Evolutionary conservation across 2,113 vertebrate species (phyloP).

Genomic region (Oreochromis tanganicae): DNA sequence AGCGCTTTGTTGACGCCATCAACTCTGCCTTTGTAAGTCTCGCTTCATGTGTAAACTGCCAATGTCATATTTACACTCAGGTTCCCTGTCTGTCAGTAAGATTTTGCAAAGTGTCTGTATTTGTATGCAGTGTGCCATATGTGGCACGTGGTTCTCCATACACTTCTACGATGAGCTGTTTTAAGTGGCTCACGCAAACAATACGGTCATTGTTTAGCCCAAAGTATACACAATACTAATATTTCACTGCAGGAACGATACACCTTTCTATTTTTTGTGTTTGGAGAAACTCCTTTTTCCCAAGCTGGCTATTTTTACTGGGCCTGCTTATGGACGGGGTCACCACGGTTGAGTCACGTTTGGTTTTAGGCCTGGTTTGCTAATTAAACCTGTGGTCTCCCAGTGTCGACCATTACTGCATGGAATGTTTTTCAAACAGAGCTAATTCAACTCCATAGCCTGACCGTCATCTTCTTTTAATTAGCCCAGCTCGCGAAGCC

Average conservation of each 20-base stretch:
- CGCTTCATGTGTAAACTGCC: background rate
- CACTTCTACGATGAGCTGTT: background rate
- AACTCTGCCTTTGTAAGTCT: slow-evolving; percentile 95
- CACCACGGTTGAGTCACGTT: slow-evolving; percentile 72
- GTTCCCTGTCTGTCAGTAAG: background rate
- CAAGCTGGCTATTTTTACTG: slow-evolving; percentile 75
- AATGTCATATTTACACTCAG: background rate
- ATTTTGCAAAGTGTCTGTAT: background rate
- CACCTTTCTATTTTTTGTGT: slow-evolving; percentile 47
- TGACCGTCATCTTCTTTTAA: slow-evolving; percentile 72
- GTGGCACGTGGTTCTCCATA: background rate
- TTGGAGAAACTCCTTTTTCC: slow-evolving; percentile 68
- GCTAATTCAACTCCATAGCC: slow-evolving; percentile 64
- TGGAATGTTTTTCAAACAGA: slow-evolving; percentile 75
- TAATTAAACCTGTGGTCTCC: slow-evolving; percentile 76
- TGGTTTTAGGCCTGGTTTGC: slow-evolving; percentile 70
- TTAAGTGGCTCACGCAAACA: slow-evolving; percentile 29
- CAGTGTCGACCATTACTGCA: slow-evolving; percentile 72
- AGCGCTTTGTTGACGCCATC: slow-evolving; percentile 89
- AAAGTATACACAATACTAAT: slow-evolving; percentile 33
- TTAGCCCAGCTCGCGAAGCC: slow-evolving; percentile 44
- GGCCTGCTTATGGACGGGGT: slow-evolving; percentile 62
- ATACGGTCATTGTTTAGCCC: slow-evolving; percentile 14
- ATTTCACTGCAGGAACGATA: slow-evolving; percentile 3
- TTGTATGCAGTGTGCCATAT: background rate